Evolutionary conservation across 1,140 invertebrate species (phyloP).

Genomic region (Tribolium castaneum): DNA sequence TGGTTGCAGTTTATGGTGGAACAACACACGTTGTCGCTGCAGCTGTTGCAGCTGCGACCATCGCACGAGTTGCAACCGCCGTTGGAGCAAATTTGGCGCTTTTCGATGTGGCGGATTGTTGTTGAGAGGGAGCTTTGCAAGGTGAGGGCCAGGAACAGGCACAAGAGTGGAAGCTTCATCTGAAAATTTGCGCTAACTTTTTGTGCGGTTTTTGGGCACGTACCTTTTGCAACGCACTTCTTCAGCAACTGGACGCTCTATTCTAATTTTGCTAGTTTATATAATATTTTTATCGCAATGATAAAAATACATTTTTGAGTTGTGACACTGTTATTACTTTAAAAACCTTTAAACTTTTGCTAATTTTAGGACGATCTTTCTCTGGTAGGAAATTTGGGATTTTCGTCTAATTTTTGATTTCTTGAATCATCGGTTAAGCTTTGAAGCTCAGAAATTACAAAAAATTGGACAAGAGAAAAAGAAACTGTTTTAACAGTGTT

Average conservation of each 20-base stretch:
- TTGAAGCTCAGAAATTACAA: no score
- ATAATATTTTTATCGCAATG: constrained; percentile 23
- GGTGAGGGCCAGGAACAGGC: neutral
- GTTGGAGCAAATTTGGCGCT: neutral
- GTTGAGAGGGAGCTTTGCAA: no score
- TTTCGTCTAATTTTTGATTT: no score
- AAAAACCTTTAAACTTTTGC: constrained; percentile 25
- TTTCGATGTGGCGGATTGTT: neutral
- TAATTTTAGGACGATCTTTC: no score
- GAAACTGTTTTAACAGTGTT: no score
- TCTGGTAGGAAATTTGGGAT: no score
- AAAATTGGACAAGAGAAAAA: no score
- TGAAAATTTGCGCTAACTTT: neutral
- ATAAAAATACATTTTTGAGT: constrained; percentile 22
- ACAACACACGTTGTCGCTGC: neutral
- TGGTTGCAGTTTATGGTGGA: neutral
- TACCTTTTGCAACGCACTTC: constrained; percentile 3
- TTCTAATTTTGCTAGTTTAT: constrained; percentile 25
- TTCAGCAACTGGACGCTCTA: neutral
- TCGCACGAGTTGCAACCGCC: neutral
- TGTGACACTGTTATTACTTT: constrained; percentile 1
- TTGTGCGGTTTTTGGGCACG: neutral
- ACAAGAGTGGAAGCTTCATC: neutral
- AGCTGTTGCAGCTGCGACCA: neutral
- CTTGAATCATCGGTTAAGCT: no score